A percentile compares a stretch with the other conserved stretches of the same genome.
Evolutionary conservation across 2,113 vertebrate genomes (phyloP).

Genomic region (Capricornis sumatraensis): DNA sequence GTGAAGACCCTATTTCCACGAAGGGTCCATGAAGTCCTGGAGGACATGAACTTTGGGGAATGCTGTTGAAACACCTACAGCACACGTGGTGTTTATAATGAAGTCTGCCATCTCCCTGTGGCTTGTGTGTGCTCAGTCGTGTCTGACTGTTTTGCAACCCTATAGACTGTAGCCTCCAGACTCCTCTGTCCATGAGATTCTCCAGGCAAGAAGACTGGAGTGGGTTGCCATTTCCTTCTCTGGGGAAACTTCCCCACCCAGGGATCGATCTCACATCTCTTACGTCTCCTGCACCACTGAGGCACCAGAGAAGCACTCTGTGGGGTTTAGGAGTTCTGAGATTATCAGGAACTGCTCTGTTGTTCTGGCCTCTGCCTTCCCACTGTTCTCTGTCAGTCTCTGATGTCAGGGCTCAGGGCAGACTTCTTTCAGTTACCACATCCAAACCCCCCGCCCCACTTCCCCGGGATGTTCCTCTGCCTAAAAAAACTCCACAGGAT

Average conservation of each 20-base stretch:
- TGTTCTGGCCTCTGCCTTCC: background rate
- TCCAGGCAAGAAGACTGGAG: background rate
- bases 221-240: background rate
- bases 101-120: background rate
- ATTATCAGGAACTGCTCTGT: background rate
- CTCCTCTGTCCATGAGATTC: background rate
- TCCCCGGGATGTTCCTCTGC: background rate
- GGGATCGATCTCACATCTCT: background rate
- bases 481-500: background rate
- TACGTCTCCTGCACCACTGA: background rate
- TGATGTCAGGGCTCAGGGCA: background rate
- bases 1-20: background rate
- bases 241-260: background rate
- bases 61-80: accelerated
- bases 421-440: background rate
- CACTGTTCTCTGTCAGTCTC: background rate
- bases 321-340: background rate
- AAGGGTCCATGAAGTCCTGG: background rate
- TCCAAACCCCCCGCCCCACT: accelerated
- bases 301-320: background rate
- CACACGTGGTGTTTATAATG: background rate
- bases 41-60: background rate
- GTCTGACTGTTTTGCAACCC: accelerated
- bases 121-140: accelerated
- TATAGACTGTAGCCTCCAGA: background rate